A percentile compares a stretch with the other conserved stretches of the same genome.
Conservation (phyloP, 2,797 vertebrate species). For the Thaleichthys pacificus region DNA sequence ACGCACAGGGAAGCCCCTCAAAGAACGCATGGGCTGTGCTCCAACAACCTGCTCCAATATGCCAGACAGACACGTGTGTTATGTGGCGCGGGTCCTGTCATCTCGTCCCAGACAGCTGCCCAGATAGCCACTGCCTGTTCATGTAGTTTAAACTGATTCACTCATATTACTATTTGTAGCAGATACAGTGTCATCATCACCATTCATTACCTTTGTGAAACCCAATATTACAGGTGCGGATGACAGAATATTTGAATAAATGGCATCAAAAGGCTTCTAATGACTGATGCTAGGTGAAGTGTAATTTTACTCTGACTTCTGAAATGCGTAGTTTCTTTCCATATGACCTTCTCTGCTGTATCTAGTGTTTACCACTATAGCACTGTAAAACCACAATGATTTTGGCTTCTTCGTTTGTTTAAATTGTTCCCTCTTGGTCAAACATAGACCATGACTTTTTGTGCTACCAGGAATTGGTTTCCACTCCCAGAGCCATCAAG, state of each 20-base stretch:
- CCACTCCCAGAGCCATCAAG: slow-evolving; percentile 41
- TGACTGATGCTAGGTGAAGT: not conserved
- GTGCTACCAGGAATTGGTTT: slow-evolving; percentile 32
- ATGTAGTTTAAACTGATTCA: not conserved
- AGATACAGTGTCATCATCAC: not conserved
- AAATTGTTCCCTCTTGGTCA: not conserved
- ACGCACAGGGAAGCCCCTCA: slow-evolving; percentile 58
- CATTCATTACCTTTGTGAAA: not conserved
- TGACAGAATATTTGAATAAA: not conserved
- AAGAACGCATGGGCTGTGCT: slow-evolving; percentile 41
- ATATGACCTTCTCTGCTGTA: not conserved
- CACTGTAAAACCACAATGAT: not conserved
- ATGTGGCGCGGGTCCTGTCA: slow-evolving; percentile 28
- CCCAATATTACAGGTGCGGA: not conserved
- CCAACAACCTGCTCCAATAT: slow-evolving; percentile 60
- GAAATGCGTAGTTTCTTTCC: not conserved
- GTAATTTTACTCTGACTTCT: not conserved
- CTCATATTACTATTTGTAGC: slow-evolving; percentile 3
- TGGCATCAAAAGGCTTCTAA: not conserved
- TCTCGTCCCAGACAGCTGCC: slow-evolving; percentile 22
- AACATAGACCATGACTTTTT: slow-evolving; percentile 31
- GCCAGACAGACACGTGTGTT: slow-evolving; percentile 32
- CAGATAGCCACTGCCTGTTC: not conserved
- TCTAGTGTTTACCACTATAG: not conserved
- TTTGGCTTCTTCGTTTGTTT: not conserved